Evolutionary conservation across 2,888 invertebrate genomes (phyloP).

Genomic region (Lycia hirtaria): DNA sequence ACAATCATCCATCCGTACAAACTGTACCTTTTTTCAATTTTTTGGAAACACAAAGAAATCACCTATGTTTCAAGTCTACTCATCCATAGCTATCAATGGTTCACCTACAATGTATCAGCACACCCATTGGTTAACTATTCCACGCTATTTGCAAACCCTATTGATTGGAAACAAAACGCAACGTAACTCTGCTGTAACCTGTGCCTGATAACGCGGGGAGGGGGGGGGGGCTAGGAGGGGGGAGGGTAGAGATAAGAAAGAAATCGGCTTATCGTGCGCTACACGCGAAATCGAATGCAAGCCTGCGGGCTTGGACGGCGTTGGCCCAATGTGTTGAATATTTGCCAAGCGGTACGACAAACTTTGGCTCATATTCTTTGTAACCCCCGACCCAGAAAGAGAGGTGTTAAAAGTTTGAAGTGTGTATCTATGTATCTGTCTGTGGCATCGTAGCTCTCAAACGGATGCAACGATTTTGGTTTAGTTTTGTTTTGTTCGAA

Average conservation of each 20-base stretch:
- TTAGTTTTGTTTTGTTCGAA: too few relatives aligned
- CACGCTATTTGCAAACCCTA: slow-evolving; percentile 39
- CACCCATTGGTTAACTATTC: slow-evolving; percentile 1
- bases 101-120: too few relatives aligned
- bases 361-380: neutral
- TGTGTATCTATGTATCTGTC: too few relatives aligned
- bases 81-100: too few relatives aligned
- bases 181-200: slow-evolving; percentile 47
- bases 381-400: too few relatives aligned
- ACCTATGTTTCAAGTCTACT: too few relatives aligned
- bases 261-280: slow-evolving; percentile 67
- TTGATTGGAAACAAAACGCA: slow-evolving; percentile 54
- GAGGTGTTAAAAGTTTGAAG: too few relatives aligned
- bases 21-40: too few relatives aligned
- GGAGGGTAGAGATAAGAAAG: slow-evolving; percentile 57
- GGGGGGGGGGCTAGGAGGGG: slow-evolving; percentile 31
- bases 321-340: neutral
- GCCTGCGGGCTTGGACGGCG: slow-evolving; percentile 48
- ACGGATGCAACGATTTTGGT: too few relatives aligned
- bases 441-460: too few relatives aligned
- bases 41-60: too few relatives aligned
- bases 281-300: slow-evolving; percentile 62
- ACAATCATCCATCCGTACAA: too few relatives aligned
- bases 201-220: slow-evolving; percentile 50
- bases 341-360: neutral